Evolutionary conservation across 2,113 vertebrate species (phyloP).

Genomic region (Jacana jacana): DNA sequence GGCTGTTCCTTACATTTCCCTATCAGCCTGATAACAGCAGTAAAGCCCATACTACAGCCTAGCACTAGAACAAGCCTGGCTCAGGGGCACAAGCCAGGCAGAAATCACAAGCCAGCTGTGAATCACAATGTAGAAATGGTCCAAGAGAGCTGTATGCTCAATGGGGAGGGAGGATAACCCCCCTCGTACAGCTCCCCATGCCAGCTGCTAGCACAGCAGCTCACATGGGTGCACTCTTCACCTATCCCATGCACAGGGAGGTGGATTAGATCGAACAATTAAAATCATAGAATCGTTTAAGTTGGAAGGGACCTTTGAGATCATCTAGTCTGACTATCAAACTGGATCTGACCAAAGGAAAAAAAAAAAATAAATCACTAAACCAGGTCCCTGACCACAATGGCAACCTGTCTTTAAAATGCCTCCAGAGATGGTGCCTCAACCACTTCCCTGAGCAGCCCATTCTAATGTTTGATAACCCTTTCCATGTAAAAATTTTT

Average conservation of each 20-base stretch:
- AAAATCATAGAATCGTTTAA: not conserved
- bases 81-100: not conserved
- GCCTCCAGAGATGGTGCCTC: too few relatives aligned
- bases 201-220: not conserved
- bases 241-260: fast-evolving
- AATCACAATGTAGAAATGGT: not conserved
- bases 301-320: too few relatives aligned
- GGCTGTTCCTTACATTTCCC: not conserved
- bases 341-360: too few relatives aligned
- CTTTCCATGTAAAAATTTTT: too few relatives aligned
- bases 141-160: not conserved
- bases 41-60: not conserved
- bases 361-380: too few relatives aligned
- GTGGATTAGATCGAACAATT: not conserved
- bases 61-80: not conserved
- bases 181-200: fast-evolving
- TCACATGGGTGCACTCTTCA: not conserved
- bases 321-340: too few relatives aligned
- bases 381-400: too few relatives aligned
- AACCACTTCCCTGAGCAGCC: too few relatives aligned
- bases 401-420: too few relatives aligned
- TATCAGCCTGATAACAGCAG: not conserved
- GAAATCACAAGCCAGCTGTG: not conserved
- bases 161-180: not conserved
- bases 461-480: too few relatives aligned